Percentiles rank a stretch among this genome's conserved stretches.
Conservation (phyloP, 2,888 invertebrate genomes). For the Hyles lineata region DNA sequence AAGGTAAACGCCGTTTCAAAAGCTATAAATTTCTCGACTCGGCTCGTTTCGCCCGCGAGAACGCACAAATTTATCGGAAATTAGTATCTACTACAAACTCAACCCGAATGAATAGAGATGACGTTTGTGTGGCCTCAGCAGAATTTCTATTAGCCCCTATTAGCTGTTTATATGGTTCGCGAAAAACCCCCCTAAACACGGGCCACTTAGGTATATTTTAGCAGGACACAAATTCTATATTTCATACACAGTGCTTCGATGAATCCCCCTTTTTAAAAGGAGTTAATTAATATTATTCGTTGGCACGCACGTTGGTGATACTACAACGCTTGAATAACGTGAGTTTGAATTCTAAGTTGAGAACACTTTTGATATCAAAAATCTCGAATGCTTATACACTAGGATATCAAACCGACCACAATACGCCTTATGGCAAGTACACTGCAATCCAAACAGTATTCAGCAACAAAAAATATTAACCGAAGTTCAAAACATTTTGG, state of each 20-base stretch:
- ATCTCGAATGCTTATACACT: too few relatives aligned
- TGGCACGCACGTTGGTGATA: background rate
- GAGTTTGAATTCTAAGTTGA: too few relatives aligned
- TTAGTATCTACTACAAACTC: conserved; percentile 73
- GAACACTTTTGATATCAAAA: too few relatives aligned
- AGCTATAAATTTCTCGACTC: conserved; percentile 75
- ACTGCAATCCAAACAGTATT: too few relatives aligned
- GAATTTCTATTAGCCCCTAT: conserved; percentile 35
- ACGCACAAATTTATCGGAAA: conserved; percentile 81
- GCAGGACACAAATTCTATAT: background rate
- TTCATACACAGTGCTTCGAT: background rate
- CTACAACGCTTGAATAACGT: background rate
- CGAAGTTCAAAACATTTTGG: too few relatives aligned
- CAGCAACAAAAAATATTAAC: too few relatives aligned
- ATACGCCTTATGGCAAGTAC: too few relatives aligned
- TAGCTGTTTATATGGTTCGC: conserved; percentile 16
- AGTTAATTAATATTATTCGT: background rate
- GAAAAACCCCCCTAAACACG: conserved; percentile 16
- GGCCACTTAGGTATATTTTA: conserved; percentile 1
- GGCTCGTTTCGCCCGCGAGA: conserved; percentile 77
- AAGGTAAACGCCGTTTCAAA: conserved; percentile 78
- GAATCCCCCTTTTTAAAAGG: background rate
- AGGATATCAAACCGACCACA: too few relatives aligned
- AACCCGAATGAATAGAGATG: conserved; percentile 55
- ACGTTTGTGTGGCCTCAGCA: conserved; percentile 47